Base-by-base conservation (phyloP, 2,888 invertebrate genomes). In the Lithophane leautieri region DNA sequence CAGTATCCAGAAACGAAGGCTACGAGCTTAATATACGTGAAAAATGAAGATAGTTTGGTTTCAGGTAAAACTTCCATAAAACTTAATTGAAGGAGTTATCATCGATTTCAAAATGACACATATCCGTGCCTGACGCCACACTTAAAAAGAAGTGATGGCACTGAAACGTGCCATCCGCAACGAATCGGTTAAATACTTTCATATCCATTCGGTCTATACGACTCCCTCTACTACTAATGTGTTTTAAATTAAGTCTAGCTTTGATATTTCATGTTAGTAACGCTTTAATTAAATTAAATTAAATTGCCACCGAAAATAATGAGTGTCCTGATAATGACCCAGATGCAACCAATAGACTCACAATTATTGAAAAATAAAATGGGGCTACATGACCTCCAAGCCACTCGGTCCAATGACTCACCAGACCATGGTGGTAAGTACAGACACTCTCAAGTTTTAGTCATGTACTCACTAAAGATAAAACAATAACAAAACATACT, bases 271-370 rank as follows among this genome's bases (percentile, higher is more conserved):
- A 44, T 8, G 62, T 40, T 40, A 7, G 40, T 40, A 40, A 40
- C 40, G 40, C 7, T 7, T 7, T 40, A 40, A 34, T 16, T 25
- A 16, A 34, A 0, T 16, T 16, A 44, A 63, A 44, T 25, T 44
- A 63, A 63, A 42, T 19, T 42, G 62, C 2, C 62, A 63, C 62
- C 60, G 34, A 61, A 61, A 63, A 42, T 44, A 63, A 63, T 25
- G 42, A 63, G 14, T 44, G 2, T 42, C 62, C 42, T 61, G 34
- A 61, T 52, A 61, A 61, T 34, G 60, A 61, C 60, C 60, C 40
- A 54, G 12, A 54, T n/a, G n/a, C n/a, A 12, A 54, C 12, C 11
- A 54, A n/a, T n/a, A n/a, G 4, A n/a, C 22, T 4, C 22, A 0
- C 11, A n/a, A 54, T n/a, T 12, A 54, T n/a, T 54, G n/a, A 14